Percentiles rank a stretch among this genome's conserved stretches.
phyloP scores from a whole-genome alignment of 2,888 invertebrate species.

The Agrochola circellaris region DNA sequence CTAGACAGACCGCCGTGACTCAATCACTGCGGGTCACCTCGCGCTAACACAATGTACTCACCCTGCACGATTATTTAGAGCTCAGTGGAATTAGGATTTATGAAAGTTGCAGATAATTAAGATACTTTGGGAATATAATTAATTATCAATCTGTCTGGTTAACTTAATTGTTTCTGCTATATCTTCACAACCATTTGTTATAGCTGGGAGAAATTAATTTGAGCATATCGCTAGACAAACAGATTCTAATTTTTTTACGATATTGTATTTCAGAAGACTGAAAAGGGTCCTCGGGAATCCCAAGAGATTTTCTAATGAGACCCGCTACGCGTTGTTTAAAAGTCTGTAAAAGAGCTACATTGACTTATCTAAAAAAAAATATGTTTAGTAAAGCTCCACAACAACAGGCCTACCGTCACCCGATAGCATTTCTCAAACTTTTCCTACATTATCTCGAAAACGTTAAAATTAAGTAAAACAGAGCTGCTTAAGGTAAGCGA shows the following conservation, averaged over 20 bases:
- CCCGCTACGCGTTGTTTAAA: background rate
- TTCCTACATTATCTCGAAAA: conserved; percentile 36
- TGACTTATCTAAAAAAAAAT: background rate
- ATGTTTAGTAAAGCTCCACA: background rate
- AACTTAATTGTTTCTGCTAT: background rate
- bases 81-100: conserved; percentile 46
- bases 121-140: conserved; percentile 6
- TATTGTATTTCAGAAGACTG: conserved; percentile 2
- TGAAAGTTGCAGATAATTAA: conserved; percentile 36
- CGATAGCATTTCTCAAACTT: conserved; percentile 32
- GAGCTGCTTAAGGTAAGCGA: conserved; percentile 59
- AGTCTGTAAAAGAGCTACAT: background rate
- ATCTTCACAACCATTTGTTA: background rate
- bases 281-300: background rate
- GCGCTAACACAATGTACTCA: conserved; percentile 30
- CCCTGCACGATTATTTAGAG: conserved; percentile 10
- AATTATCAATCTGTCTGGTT: background rate
- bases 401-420: background rate
- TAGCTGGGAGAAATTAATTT: background rate
- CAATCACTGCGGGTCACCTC: conserved; percentile 64
- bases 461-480: conserved; percentile 57
- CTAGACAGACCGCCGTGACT: conserved; percentile 47
- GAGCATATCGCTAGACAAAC: background rate
- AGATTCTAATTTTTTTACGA: background rate
- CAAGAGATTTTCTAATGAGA: background rate